These are phyloP conservation scores for Corythornis madagascariensis DNA, from an alignment of 2,113 vertebrate species.

Conservation along the genomic window DNA sequence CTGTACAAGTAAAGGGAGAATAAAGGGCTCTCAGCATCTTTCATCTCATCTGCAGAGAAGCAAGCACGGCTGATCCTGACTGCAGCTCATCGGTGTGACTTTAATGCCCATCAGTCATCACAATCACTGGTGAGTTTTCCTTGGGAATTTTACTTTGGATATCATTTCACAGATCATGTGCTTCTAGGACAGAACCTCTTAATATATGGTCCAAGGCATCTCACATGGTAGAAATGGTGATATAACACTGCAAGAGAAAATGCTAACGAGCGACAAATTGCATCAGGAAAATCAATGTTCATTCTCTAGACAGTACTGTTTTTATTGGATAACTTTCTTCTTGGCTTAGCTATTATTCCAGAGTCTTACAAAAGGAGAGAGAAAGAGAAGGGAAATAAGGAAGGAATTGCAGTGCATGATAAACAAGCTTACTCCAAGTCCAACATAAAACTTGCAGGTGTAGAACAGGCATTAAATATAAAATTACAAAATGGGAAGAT, in stretches of 20 bases:
- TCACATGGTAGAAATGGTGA: not conserved
- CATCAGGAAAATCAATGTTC: constrained; percentile 31
- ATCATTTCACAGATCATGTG: not conserved
- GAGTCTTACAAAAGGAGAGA: not conserved
- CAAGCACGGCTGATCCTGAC: not conserved
- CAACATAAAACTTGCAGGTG: not conserved
- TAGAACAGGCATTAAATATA: not conserved
- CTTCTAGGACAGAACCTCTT: not conserved
- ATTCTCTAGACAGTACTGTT: not conserved
- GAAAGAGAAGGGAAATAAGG: not conserved
- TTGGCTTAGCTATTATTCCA: not conserved
- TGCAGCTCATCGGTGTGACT: not conserved
- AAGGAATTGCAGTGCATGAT: not conserved
- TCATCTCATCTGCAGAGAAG: not conserved
- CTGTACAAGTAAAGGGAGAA: not conserved
- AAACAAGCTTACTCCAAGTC: not conserved
- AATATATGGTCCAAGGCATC: not conserved
- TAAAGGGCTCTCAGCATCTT: not conserved
- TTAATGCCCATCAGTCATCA: not conserved
- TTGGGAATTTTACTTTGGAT: not conserved
- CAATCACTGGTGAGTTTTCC: not conserved
- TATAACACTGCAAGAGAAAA: constrained; percentile 9
- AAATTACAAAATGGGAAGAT: constrained; percentile 19
- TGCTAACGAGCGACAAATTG: not conserved
- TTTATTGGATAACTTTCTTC: constrained; percentile 17